Percentiles rank a stretch among this genome's conserved stretches.
Evolutionary conservation across 2,888 invertebrate species (phyloP).

Genomic region (Apamea crenata): DNA sequence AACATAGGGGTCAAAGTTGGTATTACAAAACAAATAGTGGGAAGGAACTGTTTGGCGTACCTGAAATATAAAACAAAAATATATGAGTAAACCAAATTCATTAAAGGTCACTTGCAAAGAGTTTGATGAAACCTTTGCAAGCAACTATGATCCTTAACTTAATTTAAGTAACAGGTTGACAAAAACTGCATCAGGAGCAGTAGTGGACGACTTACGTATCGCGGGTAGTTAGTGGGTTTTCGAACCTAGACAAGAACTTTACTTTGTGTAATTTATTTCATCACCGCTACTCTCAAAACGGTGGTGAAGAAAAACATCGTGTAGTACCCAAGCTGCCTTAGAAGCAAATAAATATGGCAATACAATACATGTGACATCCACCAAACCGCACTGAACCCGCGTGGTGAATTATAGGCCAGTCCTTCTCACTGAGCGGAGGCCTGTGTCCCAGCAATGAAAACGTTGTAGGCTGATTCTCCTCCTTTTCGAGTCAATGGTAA

Average conservation of each 20-base stretch:
- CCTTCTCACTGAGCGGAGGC: too few relatives aligned
- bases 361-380: background rate
- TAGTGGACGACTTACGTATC: background rate
- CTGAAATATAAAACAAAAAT: conserved; percentile 45
- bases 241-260: background rate
- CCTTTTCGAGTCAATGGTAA: too few relatives aligned
- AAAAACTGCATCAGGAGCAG: background rate
- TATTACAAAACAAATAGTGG: conserved; percentile 75
- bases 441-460: background rate
- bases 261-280: background rate
- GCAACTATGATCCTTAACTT: background rate
- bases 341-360: too few relatives aligned
- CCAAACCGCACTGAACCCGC: too few relatives aligned
- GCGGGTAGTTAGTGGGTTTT: background rate
- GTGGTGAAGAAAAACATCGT: background rate
- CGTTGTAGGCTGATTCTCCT: background rate
- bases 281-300: background rate
- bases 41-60: conserved; percentile 71
- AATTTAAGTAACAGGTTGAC: background rate
- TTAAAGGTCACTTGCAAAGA: background rate
- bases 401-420: background rate
- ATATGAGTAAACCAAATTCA: background rate
- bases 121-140: background rate
- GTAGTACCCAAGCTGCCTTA: background rate
- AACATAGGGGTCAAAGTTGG: conserved; percentile 89